These are phyloP conservation scores for Trichosurus vulpecula DNA, from an alignment of 2,797 vertebrate species.

Conservation along the genomic window DNA sequence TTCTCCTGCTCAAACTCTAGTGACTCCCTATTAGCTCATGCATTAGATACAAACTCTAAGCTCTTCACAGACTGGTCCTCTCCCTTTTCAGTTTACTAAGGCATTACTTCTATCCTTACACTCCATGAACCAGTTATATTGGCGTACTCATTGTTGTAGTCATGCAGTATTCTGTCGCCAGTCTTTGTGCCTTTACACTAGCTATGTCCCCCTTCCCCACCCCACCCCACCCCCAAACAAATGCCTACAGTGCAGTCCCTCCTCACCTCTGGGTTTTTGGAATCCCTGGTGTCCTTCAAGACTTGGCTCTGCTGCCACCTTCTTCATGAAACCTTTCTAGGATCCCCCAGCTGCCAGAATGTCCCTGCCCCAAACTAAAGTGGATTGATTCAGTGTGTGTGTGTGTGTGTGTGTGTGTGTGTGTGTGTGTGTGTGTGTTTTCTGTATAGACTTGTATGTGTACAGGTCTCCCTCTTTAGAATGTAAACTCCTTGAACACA, in stretches of 20 bases:
- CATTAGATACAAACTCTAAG: background rate
- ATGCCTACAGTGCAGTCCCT: background rate
- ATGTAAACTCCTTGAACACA: background rate
- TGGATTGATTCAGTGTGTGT: too few relatives aligned
- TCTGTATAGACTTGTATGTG: background rate
- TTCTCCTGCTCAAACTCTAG: background rate
- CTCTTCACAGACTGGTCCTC: background rate
- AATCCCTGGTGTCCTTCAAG: background rate
- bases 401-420: too few relatives aligned
- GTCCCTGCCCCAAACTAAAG: background rate
- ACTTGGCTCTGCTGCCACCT: background rate
- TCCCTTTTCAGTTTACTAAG: background rate
- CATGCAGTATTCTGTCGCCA: background rate
- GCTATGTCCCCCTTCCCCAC: background rate
- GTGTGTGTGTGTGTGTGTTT: background rate
- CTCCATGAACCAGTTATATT: background rate
- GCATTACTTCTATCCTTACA: background rate
- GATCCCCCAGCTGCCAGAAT: background rate
- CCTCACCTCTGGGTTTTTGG: background rate
- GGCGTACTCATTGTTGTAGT: background rate
- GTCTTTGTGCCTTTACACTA: background rate
- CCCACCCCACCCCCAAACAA: accelerated
- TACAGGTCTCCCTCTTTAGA: background rate
- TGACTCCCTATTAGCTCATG: background rate
- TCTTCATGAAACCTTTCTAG: background rate